Evolutionary conservation across 2,113 vertebrate species (phyloP), one percentile per base, ranked within the genome.

Genomic region (Brachyistius frenatus): DNA sequence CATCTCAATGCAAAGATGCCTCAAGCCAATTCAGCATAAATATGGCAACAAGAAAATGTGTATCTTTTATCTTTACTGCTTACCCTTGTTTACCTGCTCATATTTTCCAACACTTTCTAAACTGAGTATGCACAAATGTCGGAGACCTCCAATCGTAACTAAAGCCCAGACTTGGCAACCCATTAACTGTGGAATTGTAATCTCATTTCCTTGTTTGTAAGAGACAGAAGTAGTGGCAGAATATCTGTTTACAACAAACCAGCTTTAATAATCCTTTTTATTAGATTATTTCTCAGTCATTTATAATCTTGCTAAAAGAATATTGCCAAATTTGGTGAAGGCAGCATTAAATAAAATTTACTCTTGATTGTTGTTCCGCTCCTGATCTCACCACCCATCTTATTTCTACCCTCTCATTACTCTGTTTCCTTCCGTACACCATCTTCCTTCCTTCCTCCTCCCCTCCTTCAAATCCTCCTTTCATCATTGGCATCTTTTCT

Each of bases 401-500:
- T 11, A 0, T 61, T 71, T 68, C 50, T 33, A 11, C 58, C 7
- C 7, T 36, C 61, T 67, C 55, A 75, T 82, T 75, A 63, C 13
- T 61, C 39, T 53, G 37, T 62, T 63, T 63, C 33, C 31, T 57
- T 36, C 47, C 62, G 14, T 44, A 15, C 52, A 15, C 7, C 61
- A 54, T 74, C 16, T 10, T 16, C 32, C 37, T 31, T 63, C 44
- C 46, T 32, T 16, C 16, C 53, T 44, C 70, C 10, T 50, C 32
- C 41, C 16, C 47, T 47, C 56, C 66, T 33, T 55, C 71, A 13
- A 9, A 52, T 47, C 13, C 31, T 50, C 54, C 66, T 87, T 84
- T 84, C 64, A 74, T 81, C 83, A 81, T 54, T n/a, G 15, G 50
- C 33, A 78, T 83, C 53, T 52, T 83, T 58, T 65, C 66, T 39